These are phyloP conservation scores for Macrophya annulata DNA, from an alignment of 2,888 invertebrate genomes.

Conservation along the genomic window DNA sequence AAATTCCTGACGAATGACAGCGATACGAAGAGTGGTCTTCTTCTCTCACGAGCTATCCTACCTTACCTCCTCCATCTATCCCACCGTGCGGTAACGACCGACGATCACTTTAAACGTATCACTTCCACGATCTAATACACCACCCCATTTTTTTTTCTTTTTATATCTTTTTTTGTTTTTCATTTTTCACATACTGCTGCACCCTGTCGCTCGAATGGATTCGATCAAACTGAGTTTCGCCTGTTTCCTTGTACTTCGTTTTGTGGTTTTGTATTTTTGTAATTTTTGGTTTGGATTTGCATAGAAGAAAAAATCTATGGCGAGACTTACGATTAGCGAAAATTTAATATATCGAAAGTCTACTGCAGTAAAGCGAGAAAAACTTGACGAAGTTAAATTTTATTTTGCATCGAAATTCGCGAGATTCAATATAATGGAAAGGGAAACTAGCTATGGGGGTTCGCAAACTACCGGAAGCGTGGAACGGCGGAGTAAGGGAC, in stretches of 20 bases:
- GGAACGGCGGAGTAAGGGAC: background rate
- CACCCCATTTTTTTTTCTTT: background rate
- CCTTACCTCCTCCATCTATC: constrained; percentile 34
- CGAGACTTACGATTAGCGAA: background rate
- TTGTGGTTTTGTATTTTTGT: background rate
- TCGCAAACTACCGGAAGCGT: constrained; percentile 29
- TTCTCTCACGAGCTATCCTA: constrained; percentile 10
- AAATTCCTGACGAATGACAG: constrained; percentile 57
- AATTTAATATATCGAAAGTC: background rate
- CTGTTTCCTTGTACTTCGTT: background rate
- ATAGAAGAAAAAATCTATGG: background rate
- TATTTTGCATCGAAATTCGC: constrained; percentile 16
- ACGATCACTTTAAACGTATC: constrained; percentile 51
- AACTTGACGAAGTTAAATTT: constrained; percentile 41
- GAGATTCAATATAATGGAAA: background rate
- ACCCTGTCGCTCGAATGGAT: constrained; percentile 11
- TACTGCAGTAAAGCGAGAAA: background rate
- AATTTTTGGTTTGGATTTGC: background rate
- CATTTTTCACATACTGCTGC: background rate
- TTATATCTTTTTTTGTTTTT: background rate
- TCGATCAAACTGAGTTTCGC: background rate
- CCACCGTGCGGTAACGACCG: constrained; percentile 34
- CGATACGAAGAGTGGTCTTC: constrained; percentile 51
- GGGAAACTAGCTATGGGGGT: constrained; percentile 34
- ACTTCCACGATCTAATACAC: constrained; percentile 32